Evolutionary conservation across 2,797 vertebrate genomes (phyloP), one percentile per base, ranked within the genome.

Genomic region (Bovichtus diacanthus): DNA sequence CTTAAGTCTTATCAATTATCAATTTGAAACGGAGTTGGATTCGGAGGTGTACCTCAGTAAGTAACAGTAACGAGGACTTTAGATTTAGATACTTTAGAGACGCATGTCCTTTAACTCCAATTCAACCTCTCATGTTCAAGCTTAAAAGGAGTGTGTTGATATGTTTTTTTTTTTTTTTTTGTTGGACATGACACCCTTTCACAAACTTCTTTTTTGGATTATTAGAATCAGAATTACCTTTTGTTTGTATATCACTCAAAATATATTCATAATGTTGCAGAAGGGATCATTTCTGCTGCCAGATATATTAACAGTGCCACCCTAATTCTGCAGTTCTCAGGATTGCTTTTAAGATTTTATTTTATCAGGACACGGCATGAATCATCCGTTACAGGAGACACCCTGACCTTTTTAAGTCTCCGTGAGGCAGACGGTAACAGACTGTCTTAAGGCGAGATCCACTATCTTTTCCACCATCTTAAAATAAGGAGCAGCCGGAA

Each of bases 381-480:
- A 78, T 87, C 63, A 76, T 70, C 49, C 10, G 25, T 76, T 66
- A 49, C 43, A 50, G 23, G 41, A 72, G 74, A 70, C 64, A 59
- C 41, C 25, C 64, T 82, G 70, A 83, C 80, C 72, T 85, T 82
- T n/a, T 89, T 69, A 74, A 74, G 61, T 74, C 64, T 19, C 50
- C 41, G 23, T 60, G 50, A 71, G 64, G 46, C 50, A 59, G 76
- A 70, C 50, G 8, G 43, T 63, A 71, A 11, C 51, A 65, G 21
- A 62, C 56, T 61, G 41, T 60, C 76, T 41, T 70, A n/a, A 59
- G 78, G 72, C 36, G 11, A 58, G 38, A 73, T 49, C 23, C 7
- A 6, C 51, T 70, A 50, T 71, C 36, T 72, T 38, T 44, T 23
- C 50, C 27, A 1, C 2, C 13, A 0, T 76, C n/a, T 56, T 56